Base-by-base conservation (phyloP, 2,888 invertebrate genomes). In the Nymphalis c-album region DNA sequence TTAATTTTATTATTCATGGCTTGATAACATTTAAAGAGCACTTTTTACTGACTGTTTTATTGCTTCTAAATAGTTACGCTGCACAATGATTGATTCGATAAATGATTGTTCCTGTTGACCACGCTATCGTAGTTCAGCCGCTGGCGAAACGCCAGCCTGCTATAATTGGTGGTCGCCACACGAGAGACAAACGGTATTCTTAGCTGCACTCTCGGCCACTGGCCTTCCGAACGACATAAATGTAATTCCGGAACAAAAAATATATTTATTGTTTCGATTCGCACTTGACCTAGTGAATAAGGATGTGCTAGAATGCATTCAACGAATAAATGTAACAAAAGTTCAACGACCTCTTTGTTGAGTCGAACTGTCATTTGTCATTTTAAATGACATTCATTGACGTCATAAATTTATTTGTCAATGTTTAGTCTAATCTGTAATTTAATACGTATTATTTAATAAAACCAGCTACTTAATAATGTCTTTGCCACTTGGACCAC, bases 161-260 rank as follows among this genome's bases (percentile, higher is more conserved):
- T 96, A 96, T 96, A 96, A 96, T 96, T 96, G 96, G 96, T 95
- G 95, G 95, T 96, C 93, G 92, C 91, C 91, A 93, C 82, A 85
- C 80, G 84, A 93, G 92, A 93, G 90, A 91, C 89, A 87, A 83
- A 83, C 90, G 93, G 93, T 95, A 95, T 95, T 95, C 94, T 94
- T 95, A 95, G 94, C 91, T 85, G 85, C 72, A 75, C 86, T 91
- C 91, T 64, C 71, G 90, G 92, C 86, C 88, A 92, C 86, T 88
- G 88, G 88, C 89, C 89, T 91, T 88, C 86, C 84, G 77, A 76
- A 73, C 69, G 72, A 79, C 77, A 79, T 76, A 79, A 78, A 81
- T 79, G 78, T 77, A 77, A 84, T 81, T 85, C 79, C 75, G 78
- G 77, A 76, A 81, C 81, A 82, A 84, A 84, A 84, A 81, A 81